Conservation (phyloP, 1,140 invertebrate genomes). For the Drosophila littoralis region DNA sequence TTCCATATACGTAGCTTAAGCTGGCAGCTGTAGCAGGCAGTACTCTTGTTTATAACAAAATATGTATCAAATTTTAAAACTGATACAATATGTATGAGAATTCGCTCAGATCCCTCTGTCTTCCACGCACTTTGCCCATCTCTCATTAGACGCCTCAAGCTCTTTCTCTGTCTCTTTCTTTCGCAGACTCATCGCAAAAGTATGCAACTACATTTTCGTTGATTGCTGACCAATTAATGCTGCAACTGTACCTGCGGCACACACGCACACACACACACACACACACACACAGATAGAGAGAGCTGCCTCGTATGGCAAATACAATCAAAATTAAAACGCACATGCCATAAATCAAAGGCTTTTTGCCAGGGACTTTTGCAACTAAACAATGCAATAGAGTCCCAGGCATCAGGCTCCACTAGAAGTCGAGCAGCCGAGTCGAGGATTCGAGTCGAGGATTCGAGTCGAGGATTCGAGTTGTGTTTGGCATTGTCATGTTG, state of each 20-base stretch:
- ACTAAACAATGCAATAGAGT: slow-evolving; percentile 55
- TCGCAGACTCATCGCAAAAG: slow-evolving; percentile 2
- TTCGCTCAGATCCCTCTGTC: too few relatives aligned
- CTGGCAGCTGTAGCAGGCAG: too few relatives aligned
- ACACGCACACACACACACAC: background rate
- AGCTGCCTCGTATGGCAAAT: slow-evolving; percentile 31
- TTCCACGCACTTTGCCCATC: background rate
- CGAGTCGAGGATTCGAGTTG: slow-evolving; percentile 18
- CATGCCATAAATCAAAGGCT: slow-evolving; percentile 77
- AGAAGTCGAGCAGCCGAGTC: slow-evolving; percentile 20
- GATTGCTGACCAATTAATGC: slow-evolving; percentile 50
- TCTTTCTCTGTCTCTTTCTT: background rate
- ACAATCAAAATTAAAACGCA: slow-evolving; percentile 78
- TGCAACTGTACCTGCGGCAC: slow-evolving; percentile 44
- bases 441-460: slow-evolving; percentile 22
- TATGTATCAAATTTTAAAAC: too few relatives aligned
- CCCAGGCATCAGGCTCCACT: slow-evolving; percentile 12
- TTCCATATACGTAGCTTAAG: too few relatives aligned
- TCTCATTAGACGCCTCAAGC: background rate
- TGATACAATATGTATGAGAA: too few relatives aligned
- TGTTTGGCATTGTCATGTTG: slow-evolving; percentile 68
- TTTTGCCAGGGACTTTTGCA: slow-evolving; percentile 49
- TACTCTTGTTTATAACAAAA: too few relatives aligned
- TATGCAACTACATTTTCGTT: slow-evolving; percentile 41
- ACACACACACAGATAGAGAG: background rate